Base-by-base conservation (phyloP, 2,113 vertebrate species). In the Myrmecophaga tridactyla region DNA sequence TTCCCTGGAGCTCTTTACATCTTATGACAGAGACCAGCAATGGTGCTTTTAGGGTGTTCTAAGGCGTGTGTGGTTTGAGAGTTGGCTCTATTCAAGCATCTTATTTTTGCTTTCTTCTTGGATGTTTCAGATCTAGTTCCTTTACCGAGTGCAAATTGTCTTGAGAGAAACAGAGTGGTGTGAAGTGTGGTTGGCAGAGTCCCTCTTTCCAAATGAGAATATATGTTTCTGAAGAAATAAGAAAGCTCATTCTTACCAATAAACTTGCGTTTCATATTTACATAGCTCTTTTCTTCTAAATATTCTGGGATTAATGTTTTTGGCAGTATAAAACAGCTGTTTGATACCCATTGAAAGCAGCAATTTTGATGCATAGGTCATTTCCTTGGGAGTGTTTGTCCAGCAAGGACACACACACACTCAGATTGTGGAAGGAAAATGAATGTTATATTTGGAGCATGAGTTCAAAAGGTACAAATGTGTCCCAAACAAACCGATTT, bases 111-210 rank as follows among this genome's bases (percentile, higher is more conserved):
- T 90, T 83, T 92, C 21, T 85, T 75, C 48, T 78, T 77, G 62
- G 8, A 12, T 65, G 63, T 87, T 41, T 85, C 63, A 43, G 36
- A 77, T 93, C 34, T 58, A 4, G 91, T 93, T 65, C 56, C 36
- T 87, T 94, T 70, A 75, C 65, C 11, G 67, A 60, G 63, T 58
- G 48, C 58, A 62, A 56, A 62, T 84, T 94, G 41, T 90, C 89
- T 94, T 62, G 56, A 78, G 84, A 96, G 81, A 89, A 96, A 87
- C 88, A 75, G 75, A 89, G 80, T 41, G 34, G 75, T 92, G 62
- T 63, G 21, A 94, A 65, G 67, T 82, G 20, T 75, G 96, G 81
- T 94, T 84, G 88, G 69, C 36, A 89, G 18, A 86, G 58, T 80
- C 60, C 86, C n/a, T 80, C 69, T 96, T 92, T 39, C 56, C 76